A percentile compares a stretch with the other conserved stretches of the same genome.
Evolutionary conservation across 2,797 vertebrate species (phyloP).

Genomic region (Falco peregrinus): DNA sequence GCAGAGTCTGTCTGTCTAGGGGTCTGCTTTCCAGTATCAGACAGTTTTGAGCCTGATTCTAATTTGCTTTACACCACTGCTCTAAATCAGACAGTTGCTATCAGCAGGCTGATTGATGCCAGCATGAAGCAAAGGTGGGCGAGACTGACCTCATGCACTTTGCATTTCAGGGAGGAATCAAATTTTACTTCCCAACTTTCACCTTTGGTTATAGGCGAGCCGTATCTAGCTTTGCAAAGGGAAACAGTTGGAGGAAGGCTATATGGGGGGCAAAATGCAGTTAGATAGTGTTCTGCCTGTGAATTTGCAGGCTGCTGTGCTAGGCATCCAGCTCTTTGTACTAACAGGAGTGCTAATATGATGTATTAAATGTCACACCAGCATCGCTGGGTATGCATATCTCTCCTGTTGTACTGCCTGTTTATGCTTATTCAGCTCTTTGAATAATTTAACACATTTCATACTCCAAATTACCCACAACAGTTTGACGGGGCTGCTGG

Average conservation of each 20-base stretch:
- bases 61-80: neutral
- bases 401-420: constrained; percentile 82
- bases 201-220: neutral
- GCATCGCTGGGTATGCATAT: constrained; percentile 84
- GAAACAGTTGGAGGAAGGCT: constrained; percentile 1
- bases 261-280: neutral
- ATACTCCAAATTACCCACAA: constrained; percentile 90
- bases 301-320: constrained; percentile 39
- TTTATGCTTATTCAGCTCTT: constrained; percentile 97
- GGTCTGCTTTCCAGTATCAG: neutral
- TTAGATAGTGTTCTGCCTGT: neutral
- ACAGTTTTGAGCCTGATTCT: neutral
- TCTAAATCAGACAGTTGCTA: neutral
- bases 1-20: neutral
- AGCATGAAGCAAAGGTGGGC: neutral
- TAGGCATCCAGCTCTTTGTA: constrained; percentile 55
- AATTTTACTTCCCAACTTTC: constrained; percentile 13
- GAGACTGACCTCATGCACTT: neutral
- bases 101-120: neutral
- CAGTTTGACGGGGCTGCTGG: constrained; percentile 86
- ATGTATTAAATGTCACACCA: constrained; percentile 90
- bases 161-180: neutral
- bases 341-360: constrained; percentile 82
- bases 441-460: constrained; percentile 91
- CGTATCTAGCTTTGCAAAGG: neutral